phyloP scores from a whole-genome alignment of 92 coral and sea anemone genomes.

The Desmophyllum pertusum region DNA sequence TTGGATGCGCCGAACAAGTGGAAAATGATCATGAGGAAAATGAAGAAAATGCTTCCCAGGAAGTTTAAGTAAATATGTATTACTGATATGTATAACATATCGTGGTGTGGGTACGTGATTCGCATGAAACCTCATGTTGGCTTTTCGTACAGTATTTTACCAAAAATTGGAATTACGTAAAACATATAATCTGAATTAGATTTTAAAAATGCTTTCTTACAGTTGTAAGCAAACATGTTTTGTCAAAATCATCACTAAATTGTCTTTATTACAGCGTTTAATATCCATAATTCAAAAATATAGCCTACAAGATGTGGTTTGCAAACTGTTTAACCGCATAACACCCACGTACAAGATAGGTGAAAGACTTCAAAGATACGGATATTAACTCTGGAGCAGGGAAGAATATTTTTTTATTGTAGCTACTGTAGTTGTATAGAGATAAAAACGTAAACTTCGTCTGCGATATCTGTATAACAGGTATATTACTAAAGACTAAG shows the following conservation, averaged over 20 bases:
- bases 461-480: neutral
- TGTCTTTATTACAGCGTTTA: neutral
- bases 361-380: neutral
- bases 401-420: neutral
- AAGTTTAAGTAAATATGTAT: conserved; percentile 8
- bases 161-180: neutral
- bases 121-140: neutral
- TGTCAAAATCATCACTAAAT: neutral
- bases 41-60: conserved; percentile 15
- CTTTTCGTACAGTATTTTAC: neutral
- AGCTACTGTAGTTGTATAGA: neutral
- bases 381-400: neutral
- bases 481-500: neutral
- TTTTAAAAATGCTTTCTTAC: neutral
- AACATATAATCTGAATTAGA: neutral
- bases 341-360: neutral
- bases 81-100: neutral
- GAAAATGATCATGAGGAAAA: conserved; percentile 22
- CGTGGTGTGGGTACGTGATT: neutral
- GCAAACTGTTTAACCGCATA: neutral
- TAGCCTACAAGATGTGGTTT: neutral
- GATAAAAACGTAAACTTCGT: neutral
- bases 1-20: conserved; percentile 53
- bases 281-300: neutral
- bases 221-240: neutral